Evolutionary conservation across 2,888 invertebrate genomes (phyloP), one percentile per base, ranked within the genome.

Genomic region (Dicycla oo): DNA sequence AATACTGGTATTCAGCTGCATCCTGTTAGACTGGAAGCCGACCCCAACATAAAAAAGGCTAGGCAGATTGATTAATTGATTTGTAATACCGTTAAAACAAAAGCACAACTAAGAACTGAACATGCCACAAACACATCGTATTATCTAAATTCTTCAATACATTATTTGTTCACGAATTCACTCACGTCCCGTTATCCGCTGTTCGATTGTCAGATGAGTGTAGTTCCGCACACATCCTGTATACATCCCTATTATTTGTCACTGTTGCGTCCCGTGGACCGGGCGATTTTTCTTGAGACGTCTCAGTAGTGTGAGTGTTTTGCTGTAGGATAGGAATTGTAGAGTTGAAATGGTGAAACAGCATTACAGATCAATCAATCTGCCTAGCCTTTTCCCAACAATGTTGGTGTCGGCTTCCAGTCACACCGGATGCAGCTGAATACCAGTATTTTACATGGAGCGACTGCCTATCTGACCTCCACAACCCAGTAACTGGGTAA

Each of bases 161-260:
- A 80, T 78, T 82, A 75, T 82, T 45, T 75, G 69, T 73, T 62
- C 58, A 43, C 65, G 73, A 73, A 80, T 85, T 81, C 85, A 69
- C 82, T 78, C 84, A 86, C 85, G 86, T 82, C 49, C 78, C 53
- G 45, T 62, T 56, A 66, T 66, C 64, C 68, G 62, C 57, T 61
- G 68, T 73, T 78, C 82, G 82, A 75, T 79, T 77, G 79, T 81
- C 57, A 76, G 68, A 78, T 78, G 77, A 82, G 70, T 67, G 75
- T 84, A 75, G 81, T 83, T 76, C 56, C 60, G 43, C 54, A 51
- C 45, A 79, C 70, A 67, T 56, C 58, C 73, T 69, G 61, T 63
- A 63, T 18, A 63, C 75, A 73, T 64, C 84, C 80, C 68, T 66
- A 26, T 70, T 82, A 88, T 88, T 88, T 87, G 80, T 88, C 88